These are phyloP conservation scores for Diorhabda elongata DNA, from an alignment of 1,140 invertebrate species.

Conservation along the genomic window DNA sequence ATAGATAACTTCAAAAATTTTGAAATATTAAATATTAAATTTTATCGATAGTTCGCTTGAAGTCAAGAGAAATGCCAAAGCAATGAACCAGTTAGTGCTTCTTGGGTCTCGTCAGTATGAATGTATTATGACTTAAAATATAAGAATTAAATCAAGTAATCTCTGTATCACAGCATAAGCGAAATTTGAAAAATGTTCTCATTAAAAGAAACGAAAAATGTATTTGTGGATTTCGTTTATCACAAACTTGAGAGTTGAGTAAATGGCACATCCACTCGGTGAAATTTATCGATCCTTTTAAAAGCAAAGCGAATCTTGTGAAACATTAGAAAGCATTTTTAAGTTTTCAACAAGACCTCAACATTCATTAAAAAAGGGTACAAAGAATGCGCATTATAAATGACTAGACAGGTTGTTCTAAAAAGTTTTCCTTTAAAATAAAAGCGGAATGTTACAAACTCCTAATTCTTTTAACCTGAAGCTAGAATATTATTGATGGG, in stretches of 20 bases:
- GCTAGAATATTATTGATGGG: slow-evolving; percentile 43
- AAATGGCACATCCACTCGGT: slow-evolving; percentile 5
- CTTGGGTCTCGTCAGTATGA: too few relatives aligned
- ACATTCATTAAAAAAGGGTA: slow-evolving; percentile 28
- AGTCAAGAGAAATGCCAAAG: too few relatives aligned
- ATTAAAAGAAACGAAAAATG: not conserved
- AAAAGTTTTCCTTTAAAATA: slow-evolving; percentile 24
- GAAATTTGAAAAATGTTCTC: not conserved
- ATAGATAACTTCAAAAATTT: too few relatives aligned
- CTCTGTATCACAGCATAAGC: not conserved
- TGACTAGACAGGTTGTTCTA: slow-evolving; percentile 35
- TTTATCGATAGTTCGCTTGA: too few relatives aligned
- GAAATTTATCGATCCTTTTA: slow-evolving; percentile 13
- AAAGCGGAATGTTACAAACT: slow-evolving; percentile 37
- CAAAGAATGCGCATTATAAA: slow-evolving; percentile 33
- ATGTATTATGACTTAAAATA: too few relatives aligned
- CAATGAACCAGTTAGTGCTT: too few relatives aligned
- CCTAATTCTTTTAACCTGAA: slow-evolving; percentile 41
- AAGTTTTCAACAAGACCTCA: slow-evolving; percentile 28
- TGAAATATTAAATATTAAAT: too few relatives aligned
- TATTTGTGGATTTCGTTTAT: not conserved
- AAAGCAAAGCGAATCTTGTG: slow-evolving; percentile 9
- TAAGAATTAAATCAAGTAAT: too few relatives aligned
- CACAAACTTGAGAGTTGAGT: not conserved
- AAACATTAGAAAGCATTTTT: slow-evolving; percentile 25